These are phyloP conservation scores for Rhyacophila evoluta DNA, from an alignment of 2,888 invertebrate genomes.

Conservation along the genomic window DNA sequence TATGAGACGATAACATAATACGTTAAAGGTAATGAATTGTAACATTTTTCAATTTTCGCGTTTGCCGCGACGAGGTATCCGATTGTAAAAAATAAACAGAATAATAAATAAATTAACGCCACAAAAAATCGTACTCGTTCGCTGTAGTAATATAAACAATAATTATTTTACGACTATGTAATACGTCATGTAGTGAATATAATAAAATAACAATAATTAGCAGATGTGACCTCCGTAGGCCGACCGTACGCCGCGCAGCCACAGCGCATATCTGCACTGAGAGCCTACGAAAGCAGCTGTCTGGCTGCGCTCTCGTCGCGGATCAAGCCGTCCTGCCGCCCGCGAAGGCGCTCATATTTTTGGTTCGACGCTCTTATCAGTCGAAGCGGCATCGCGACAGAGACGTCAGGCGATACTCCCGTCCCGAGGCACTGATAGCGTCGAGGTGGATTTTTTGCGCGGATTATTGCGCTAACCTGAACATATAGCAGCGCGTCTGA, in stretches of 20 bases:
- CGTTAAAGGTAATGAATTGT: too few species aligned
- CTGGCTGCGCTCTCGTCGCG: too few species aligned
- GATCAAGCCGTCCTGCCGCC: neutral
- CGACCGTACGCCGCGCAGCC: neutral
- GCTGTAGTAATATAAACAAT: neutral
- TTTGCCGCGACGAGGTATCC: too few species aligned
- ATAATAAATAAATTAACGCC: too few species aligned
- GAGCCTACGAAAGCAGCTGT: too few species aligned
- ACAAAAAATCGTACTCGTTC: neutral
- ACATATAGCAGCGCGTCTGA: too few species aligned
- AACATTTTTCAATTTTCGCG: too few species aligned
- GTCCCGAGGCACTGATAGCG: neutral
- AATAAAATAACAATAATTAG: slow-evolving; percentile 12
- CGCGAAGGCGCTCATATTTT: slow-evolving; percentile 7
- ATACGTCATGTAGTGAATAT: neutral
- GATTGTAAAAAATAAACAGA: too few species aligned
- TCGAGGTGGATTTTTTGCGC: neutral
- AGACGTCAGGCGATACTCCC: neutral
- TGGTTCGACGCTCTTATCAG: slow-evolving; percentile 12
- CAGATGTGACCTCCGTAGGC: neutral
- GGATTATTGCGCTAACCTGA: neutral
- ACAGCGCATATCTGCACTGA: neutral
- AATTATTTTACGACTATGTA: neutral
- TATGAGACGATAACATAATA: too few species aligned
- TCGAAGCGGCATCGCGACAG: neutral